Evolutionary conservation across 2,888 invertebrate species (phyloP).

Genomic region (Venusia cambrica): DNA sequence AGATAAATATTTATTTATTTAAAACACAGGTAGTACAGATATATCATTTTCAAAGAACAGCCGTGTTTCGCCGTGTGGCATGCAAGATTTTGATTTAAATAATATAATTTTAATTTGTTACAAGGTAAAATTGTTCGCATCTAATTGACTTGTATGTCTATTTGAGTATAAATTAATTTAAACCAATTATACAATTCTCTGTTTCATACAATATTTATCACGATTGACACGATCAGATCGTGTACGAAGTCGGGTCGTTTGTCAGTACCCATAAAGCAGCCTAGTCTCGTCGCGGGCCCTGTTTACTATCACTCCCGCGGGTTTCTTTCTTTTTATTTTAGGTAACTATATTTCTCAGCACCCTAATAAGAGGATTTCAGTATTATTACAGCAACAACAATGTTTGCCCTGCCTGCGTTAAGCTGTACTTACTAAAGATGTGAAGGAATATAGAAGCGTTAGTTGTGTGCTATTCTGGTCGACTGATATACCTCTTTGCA

Average conservation of each 20-base stretch:
- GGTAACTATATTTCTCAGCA: slow-evolving; percentile 45
- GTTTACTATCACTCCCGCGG: slow-evolving; percentile 58
- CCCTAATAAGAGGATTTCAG: slow-evolving; percentile 44
- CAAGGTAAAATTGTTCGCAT: no score
- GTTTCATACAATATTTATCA: no score
- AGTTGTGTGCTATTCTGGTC: slow-evolving; percentile 17
- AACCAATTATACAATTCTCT: no score
- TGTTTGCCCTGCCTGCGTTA: slow-evolving; percentile 17
- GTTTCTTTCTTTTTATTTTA: slow-evolving; percentile 51
- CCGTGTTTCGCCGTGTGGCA: no score
- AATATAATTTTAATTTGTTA: no score
- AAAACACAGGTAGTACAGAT: no score
- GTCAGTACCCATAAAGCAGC: slow-evolving; percentile 11
- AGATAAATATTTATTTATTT: no score
- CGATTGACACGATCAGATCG: slow-evolving; percentile 4
- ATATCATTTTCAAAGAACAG: no score
- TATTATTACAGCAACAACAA: slow-evolving; percentile 22
- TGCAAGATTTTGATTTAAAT: no score
- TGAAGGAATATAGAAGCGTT: slow-evolving; percentile 7
- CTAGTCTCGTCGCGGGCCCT: slow-evolving; percentile 49
- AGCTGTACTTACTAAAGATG: slow-evolving; percentile 9
- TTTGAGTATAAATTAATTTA: neutral
- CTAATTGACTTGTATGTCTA: no score
- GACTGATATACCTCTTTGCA: slow-evolving; percentile 14
- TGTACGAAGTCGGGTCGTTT: slow-evolving; percentile 26